These are phyloP conservation scores for Orchesellides sinensis DNA, from an alignment of 2,888 invertebrate genomes.

Conservation along the genomic window DNA sequence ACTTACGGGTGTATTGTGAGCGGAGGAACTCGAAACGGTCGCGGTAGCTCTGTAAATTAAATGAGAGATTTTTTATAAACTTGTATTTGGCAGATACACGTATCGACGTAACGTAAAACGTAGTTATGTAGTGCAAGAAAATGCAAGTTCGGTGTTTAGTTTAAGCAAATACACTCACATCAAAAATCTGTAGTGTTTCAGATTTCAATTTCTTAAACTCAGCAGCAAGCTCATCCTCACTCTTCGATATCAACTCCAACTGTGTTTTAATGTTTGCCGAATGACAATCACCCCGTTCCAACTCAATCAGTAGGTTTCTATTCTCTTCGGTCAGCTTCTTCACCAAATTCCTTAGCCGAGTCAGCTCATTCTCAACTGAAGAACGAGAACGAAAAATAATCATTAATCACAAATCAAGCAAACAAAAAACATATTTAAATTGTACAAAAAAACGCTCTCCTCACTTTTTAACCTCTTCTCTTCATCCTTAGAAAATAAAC, in stretches of 20 bases:
- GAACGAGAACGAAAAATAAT: too few species aligned
- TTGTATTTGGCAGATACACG: too few species aligned
- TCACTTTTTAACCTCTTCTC: conserved; percentile 68
- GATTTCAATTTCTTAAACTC: conserved; percentile 66
- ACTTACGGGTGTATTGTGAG: conserved; percentile 59
- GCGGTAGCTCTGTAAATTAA: conserved; percentile 46
- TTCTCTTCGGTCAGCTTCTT: conserved; percentile 67
- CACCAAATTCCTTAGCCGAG: conserved; percentile 54
- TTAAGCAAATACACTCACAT: conserved; percentile 49
- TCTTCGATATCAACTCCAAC: conserved; percentile 62
- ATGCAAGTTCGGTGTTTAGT: too few species aligned
- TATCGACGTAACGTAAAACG: too few species aligned
- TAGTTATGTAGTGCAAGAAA: too few species aligned
- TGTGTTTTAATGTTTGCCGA: conserved; percentile 65
- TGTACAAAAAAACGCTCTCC: background rate
- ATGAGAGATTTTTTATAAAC: background rate
- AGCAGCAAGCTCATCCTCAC: conserved; percentile 56
- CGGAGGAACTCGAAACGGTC: conserved; percentile 63
- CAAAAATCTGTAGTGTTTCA: conserved; percentile 61
- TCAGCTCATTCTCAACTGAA: conserved; percentile 70
- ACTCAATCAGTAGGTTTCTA: conserved; percentile 47
- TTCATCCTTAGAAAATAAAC: conserved; percentile 71
- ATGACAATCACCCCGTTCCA: conserved; percentile 66
- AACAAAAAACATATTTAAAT: background rate
- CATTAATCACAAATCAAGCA: background rate